These are phyloP conservation scores for Mimachlamys varia DNA, from an alignment of 2,888 invertebrate species.

Conservation along the genomic window DNA sequence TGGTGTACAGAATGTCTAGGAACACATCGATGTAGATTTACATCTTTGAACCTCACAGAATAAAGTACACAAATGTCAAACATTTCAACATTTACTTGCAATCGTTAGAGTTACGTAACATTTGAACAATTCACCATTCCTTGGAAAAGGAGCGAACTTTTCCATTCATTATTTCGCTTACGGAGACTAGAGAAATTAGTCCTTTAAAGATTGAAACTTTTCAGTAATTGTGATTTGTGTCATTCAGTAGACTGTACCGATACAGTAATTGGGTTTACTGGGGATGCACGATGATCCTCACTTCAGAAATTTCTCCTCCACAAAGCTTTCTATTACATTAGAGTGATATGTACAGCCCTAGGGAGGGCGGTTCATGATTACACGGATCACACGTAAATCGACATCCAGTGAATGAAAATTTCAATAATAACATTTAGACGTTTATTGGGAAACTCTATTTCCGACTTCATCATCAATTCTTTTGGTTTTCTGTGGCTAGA, in stretches of 20 bases:
- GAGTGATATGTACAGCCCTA: not conserved
- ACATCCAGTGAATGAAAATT: not conserved
- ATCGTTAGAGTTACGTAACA: not conserved
- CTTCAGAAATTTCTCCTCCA: not conserved
- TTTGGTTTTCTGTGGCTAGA: not conserved
- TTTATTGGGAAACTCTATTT: not conserved
- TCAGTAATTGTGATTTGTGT: not conserved
- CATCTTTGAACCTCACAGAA: too few relatives aligned
- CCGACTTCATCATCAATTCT: not conserved
- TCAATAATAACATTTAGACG: not conserved
- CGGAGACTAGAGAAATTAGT: not conserved
- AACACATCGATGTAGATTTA: too few relatives aligned
- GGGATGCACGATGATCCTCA: not conserved
- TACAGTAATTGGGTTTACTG: not conserved
- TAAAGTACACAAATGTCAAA: too few relatives aligned
- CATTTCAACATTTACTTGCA: not conserved
- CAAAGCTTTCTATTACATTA: not conserved
- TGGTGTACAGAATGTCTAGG: too few relatives aligned
- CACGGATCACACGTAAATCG: not conserved
- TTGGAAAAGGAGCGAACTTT: not conserved
- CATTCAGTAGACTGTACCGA: not conserved
- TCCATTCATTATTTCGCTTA: not conserved
- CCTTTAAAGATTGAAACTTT: constrained; percentile 14
- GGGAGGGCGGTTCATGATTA: not conserved
- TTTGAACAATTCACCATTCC: not conserved